Base-by-base conservation (phyloP, 1,140 invertebrate genomes). In the Bombyx mori region DNA sequence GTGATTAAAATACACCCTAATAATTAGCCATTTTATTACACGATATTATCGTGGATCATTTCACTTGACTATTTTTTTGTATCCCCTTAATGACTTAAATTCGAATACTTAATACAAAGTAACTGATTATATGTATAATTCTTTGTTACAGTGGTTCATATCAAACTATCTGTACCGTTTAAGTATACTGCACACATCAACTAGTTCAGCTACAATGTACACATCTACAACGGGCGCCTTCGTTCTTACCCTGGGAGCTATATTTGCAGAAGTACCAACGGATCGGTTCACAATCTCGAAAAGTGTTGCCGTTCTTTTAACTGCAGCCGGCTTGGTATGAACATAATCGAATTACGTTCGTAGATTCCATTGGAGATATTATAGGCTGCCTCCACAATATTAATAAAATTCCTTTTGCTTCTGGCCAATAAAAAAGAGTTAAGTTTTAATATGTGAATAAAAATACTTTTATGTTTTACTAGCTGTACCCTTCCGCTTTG, bases 131-230 rank as follows among this genome's bases (percentile, higher is more conserved):
- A 10, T 44, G 42, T 44, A 54, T 53, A 10, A 12, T n/a, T 46
- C 35, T 59, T 61, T 63, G 26, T 82, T 81, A 0, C 73, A 86
- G 83, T 86, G 83, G 83, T 86, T 86, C 71, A 70, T 82, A 71
- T 79, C 83, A 56, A 86, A 86, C 62, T 86, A 86, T 58, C 60
- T 86, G 9, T 86, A 86, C 57, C 80, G 83, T 6, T 64, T 86
- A 44, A 83, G 82, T 50, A 49, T 86, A 35, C 59, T 82, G 42
- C 66, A 83, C 62, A 72, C 75, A 10, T 59, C 66, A 0, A 61
- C 77, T 1, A 70, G 72, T 7, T 75, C 81, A 1, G 74, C 79
- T 2, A 78, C 75, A 0, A 66, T 80, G n/a, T 84, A 81, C 65
- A 73, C 75, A 49, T 82, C 82, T 8, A 72, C 78, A 1, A 68